Evolutionary conservation across 2,888 invertebrate genomes (phyloP).

Genomic region (Asteroscopus sphinx): DNA sequence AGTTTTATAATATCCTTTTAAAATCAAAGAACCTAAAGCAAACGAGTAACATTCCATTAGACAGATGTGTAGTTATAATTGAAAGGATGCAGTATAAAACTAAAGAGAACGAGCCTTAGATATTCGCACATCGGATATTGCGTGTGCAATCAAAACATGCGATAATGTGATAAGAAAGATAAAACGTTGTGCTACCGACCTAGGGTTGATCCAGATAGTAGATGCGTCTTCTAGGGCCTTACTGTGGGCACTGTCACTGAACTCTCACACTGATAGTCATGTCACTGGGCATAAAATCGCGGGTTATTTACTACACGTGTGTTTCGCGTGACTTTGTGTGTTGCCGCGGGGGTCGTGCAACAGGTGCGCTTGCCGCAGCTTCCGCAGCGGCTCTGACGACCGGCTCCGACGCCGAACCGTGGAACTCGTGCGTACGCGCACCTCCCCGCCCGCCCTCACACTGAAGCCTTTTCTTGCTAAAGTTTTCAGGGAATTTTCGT

Average conservation of each 20-base stretch:
- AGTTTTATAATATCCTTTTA: background rate
- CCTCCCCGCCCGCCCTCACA: constrained; percentile 76
- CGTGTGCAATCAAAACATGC: constrained; percentile 76
- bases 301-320: constrained; percentile 59
- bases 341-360: constrained; percentile 58
- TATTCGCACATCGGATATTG: constrained; percentile 78
- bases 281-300: constrained; percentile 63
- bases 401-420: constrained; percentile 61
- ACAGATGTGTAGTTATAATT: constrained; percentile 20
- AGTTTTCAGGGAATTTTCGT: constrained; percentile 60
- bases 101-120: constrained; percentile 40
- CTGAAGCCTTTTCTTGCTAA: constrained; percentile 78
- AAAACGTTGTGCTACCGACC: constrained; percentile 79
- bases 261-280: constrained; percentile 79
- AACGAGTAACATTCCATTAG: constrained; percentile 3
- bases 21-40: background rate
- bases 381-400: constrained; percentile 81
- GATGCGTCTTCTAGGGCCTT: constrained; percentile 62
- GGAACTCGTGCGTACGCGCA: constrained; percentile 80
- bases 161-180: constrained; percentile 76
- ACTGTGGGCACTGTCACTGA: constrained; percentile 74
- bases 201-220: constrained; percentile 79
- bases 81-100: constrained; percentile 37
- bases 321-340: constrained; percentile 47
- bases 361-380: constrained; percentile 86